Evolutionary conservation across 1,140 invertebrate species (phyloP).

Genomic region (Pachyrhynchus sulphureomaculatus): DNA sequence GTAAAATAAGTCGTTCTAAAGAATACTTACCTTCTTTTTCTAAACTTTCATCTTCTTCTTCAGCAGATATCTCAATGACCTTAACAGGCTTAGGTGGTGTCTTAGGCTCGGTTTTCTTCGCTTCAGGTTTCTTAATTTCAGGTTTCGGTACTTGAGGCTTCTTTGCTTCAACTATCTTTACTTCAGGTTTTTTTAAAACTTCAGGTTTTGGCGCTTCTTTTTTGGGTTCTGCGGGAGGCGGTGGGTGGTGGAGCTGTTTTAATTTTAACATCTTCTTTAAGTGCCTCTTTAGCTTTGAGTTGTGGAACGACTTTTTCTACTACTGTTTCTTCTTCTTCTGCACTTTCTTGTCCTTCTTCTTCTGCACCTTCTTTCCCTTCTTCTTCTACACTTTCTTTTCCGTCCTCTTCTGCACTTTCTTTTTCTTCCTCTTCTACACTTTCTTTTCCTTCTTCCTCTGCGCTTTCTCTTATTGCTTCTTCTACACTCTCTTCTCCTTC

Average conservation of each 20-base stretch:
- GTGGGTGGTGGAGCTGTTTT: constrained; percentile 2
- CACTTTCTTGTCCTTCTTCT: no score
- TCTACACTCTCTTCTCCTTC: background rate
- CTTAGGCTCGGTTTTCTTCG: background rate
- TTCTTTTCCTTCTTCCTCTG: no score
- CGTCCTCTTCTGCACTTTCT: no score
- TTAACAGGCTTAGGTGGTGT: constrained; percentile 15
- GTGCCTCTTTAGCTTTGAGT: constrained; percentile 22
- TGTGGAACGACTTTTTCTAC: no score
- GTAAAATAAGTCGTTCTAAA: no score
- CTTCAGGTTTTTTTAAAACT: constrained; percentile 6
- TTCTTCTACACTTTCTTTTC: no score
- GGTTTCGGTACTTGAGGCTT: background rate
- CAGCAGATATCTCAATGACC: constrained; percentile 13
- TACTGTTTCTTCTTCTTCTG: no score
- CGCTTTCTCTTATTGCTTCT: no score
- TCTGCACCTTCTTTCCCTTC: background rate
- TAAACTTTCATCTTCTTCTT: constrained; percentile 29
- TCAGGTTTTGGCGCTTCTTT: background rate
- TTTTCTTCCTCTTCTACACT: no score
- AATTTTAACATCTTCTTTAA: background rate
- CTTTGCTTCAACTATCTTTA: constrained; percentile 1
- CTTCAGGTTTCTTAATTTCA: background rate
- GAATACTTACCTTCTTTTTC: constrained; percentile 22
- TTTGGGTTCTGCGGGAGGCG: constrained; percentile 1